Conservation (phyloP, 2,797 vertebrate species). For the Characodon lateralis region DNA sequence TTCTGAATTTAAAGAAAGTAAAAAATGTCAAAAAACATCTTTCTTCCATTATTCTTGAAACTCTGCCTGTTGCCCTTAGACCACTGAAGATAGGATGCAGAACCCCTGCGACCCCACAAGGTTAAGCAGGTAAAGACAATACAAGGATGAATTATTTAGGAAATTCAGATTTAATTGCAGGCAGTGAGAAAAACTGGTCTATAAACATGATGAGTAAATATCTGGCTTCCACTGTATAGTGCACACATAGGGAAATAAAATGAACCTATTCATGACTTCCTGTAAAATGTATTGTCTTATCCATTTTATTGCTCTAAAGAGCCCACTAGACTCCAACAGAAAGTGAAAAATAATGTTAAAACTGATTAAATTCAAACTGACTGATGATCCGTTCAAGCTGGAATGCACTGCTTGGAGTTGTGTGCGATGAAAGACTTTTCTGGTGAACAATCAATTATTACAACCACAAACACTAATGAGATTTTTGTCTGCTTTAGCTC, state of each 20-base stretch:
- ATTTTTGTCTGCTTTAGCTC: constrained; percentile 11
- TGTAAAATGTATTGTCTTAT: background rate
- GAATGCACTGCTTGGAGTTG: constrained; percentile 2
- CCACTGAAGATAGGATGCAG: background rate
- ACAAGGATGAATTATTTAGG: background rate
- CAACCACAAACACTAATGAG: constrained; percentile 15
- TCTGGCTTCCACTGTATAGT: background rate
- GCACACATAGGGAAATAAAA: background rate
- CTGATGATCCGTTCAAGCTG: background rate
- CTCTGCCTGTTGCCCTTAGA: background rate
- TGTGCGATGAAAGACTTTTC: constrained; percentile 4
- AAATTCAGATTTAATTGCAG: background rate
- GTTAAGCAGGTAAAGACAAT: background rate
- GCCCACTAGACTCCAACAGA: background rate
- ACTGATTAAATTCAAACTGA: background rate
- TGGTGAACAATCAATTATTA: constrained; percentile 10
- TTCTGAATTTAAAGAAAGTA: background rate
- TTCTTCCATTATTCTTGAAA: background rate
- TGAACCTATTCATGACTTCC: background rate
- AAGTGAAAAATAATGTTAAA: constrained; percentile 2
- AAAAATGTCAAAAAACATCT: background rate
- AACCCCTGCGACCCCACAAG: background rate
- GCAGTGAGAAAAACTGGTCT: background rate
- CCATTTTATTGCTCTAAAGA: background rate
- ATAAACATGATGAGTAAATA: background rate